Conservation (phyloP, 2,797 vertebrate genomes). For the Taeniopygia guttata region DNA sequence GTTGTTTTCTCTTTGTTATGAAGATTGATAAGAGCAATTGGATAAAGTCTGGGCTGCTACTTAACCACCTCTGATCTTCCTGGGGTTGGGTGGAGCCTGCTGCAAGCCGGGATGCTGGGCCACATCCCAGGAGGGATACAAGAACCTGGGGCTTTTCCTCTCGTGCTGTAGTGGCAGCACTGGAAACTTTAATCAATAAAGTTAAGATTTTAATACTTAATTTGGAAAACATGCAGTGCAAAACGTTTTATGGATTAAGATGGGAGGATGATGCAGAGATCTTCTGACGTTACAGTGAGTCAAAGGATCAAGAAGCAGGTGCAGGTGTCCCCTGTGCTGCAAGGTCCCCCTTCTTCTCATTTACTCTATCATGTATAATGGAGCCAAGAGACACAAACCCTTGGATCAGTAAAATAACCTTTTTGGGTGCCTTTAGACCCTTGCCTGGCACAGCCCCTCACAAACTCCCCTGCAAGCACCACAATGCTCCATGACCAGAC, state of each 20-base stretch:
- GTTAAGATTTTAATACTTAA: not conserved
- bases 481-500: not conserved
- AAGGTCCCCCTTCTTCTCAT: not conserved
- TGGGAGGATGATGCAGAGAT: not conserved
- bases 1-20: slow-evolving; percentile 42
- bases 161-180: rapidly evolving
- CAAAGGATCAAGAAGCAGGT: not conserved
- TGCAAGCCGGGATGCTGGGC: not conserved
- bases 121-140: not conserved
- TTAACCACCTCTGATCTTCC: not conserved
- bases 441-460: not conserved
- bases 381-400: not conserved
- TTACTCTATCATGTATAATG: not conserved
- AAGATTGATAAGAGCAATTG: slow-evolving; percentile 31
- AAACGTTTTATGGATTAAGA: not conserved
- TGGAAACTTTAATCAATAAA: not conserved
- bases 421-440: not conserved
- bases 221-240: not conserved
- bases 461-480: not conserved
- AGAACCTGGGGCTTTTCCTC: not conserved
- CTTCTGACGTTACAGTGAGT: not conserved
- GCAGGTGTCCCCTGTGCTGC: not conserved
- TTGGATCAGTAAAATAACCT: not conserved
- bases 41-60: not conserved
- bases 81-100: not conserved